Base-by-base conservation (phyloP, 2,113 vertebrate species). In the Scatophagus argus region DNA sequence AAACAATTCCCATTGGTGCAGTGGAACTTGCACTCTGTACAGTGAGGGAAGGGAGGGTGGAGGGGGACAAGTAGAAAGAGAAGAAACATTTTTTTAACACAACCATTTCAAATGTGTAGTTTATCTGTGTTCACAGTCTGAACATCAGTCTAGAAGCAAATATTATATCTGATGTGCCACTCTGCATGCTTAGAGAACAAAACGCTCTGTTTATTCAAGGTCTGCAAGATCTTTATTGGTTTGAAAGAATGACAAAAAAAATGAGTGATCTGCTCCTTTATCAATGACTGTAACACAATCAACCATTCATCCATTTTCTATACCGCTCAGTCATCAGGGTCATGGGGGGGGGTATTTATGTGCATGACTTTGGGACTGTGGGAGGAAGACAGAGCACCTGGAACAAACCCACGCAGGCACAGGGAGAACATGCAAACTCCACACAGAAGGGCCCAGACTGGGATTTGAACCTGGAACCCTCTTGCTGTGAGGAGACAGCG, bases 1-100 rank as follows among this genome's bases (percentile, higher is more conserved):
- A 98, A 95, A 94, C 97, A 98, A 92, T 97, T 98, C 91, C 97
- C 97, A 92, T 97, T 99, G 94, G 96, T 95, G 92, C 97, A 98
- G 95, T 95, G 96, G 95, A 98, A 99, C 95, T 96, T 97, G 97
- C 97, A 99, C 96, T 98, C 97, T 99, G 94, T 84, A 25, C 3
- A 23, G 66, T 39, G 5, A 2, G 39, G 58, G 56, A 8, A 7
- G 44, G 17, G 31, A n/a, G 17, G 21, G 49, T 9, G 31, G 5
- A 11, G 46, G 21, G 8, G 29, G 8, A 23, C n/a, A 3, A 6
- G 56, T 16, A 78, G 38, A 75, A 32, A 59, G 21, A 73, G 19
- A 74, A 12, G 61, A 34, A 36, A 62, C 1, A 31, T 47, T 72
- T 55, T n/a, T 21, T 81, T 58, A 77, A 59, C 14, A 31, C 39